Conservation (phyloP, 2,888 invertebrate species). For the Megamerina dolium region DNA sequence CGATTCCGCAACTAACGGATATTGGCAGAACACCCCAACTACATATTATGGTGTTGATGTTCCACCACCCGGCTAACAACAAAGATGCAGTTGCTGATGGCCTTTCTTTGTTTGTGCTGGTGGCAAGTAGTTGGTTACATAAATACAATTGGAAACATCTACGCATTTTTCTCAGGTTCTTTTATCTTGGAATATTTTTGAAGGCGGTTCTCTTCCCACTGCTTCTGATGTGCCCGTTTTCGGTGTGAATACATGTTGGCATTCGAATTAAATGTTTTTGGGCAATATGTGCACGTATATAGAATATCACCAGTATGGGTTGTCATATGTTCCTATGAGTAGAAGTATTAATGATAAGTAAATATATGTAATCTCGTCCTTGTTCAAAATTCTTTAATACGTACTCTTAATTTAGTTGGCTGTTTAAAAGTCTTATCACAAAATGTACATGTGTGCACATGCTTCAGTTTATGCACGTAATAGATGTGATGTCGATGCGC, state of each 20-base stretch:
- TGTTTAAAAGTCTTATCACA: constrained; percentile 28
- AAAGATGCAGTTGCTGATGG: background rate
- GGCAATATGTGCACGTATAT: constrained; percentile 41
- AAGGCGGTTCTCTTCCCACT: constrained; percentile 29
- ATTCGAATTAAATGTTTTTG: constrained; percentile 41
- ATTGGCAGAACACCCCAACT: no score
- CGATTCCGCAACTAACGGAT: no score
- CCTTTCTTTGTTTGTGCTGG: background rate
- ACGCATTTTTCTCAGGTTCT: constrained; percentile 1
- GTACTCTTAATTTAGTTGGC: constrained; percentile 20
- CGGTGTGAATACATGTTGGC: constrained; percentile 44
- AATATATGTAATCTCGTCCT: no score
- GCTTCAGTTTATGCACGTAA: constrained; percentile 24
- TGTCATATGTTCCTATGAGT: constrained; percentile 41
- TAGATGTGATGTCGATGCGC: constrained; percentile 24
- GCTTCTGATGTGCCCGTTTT: constrained; percentile 40
- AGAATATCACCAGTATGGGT: no score
- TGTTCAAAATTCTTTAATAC: no score
- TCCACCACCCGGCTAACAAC: background rate
- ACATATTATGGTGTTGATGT: background rate
- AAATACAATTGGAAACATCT: constrained; percentile 1
- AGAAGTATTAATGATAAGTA: no score
- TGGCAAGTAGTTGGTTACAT: background rate
- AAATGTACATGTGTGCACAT: constrained; percentile 23
- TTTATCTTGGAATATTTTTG: background rate